Evolutionary conservation across 2,888 invertebrate genomes (phyloP).

Genomic region (Thyatira batis): DNA sequence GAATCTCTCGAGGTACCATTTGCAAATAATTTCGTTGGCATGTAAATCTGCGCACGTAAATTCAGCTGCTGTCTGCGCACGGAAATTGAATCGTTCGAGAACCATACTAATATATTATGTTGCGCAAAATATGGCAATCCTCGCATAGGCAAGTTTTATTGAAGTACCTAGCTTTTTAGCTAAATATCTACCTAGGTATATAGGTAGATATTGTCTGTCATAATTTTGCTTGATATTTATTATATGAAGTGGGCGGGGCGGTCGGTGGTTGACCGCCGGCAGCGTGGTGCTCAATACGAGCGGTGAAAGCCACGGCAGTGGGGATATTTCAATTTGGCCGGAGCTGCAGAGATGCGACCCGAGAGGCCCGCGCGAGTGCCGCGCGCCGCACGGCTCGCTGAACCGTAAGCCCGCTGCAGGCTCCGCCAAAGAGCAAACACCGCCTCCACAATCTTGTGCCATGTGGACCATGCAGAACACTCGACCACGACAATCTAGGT

Average conservation of each 20-base stretch:
- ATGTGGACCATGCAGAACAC: conserved; percentile 76
- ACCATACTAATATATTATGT: conserved; percentile 74
- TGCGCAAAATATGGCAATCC: conserved; percentile 54
- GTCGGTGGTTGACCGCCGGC: conserved; percentile 20
- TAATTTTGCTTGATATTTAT: conserved; percentile 35
- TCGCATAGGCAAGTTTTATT: no score
- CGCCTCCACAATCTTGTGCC: conserved; percentile 81
- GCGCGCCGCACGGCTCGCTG: conserved; percentile 72
- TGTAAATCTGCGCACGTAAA: conserved; percentile 80
- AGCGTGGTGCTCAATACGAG: conserved; percentile 29
- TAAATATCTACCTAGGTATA: not conserved
- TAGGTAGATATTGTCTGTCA: conserved; percentile 12
- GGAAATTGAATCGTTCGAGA: conserved; percentile 80
- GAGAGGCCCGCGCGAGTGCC: conserved; percentile 68
- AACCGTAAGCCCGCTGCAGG: conserved; percentile 77
- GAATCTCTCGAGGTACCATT: conserved; percentile 68
- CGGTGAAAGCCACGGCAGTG: conserved; percentile 56
- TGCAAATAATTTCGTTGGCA: conserved; percentile 77
- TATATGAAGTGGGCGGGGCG: conserved; percentile 37
- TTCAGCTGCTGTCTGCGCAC: conserved; percentile 76
- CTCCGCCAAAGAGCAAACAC: conserved; percentile 80
- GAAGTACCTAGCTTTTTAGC: not conserved
- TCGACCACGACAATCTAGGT: conserved; percentile 68
- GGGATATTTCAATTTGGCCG: conserved; percentile 81
- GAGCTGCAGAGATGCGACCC: conserved; percentile 78